These are phyloP conservation scores for Mus spretus DNA, from an alignment of 2,797 vertebrate species.

Conservation along the genomic window DNA sequence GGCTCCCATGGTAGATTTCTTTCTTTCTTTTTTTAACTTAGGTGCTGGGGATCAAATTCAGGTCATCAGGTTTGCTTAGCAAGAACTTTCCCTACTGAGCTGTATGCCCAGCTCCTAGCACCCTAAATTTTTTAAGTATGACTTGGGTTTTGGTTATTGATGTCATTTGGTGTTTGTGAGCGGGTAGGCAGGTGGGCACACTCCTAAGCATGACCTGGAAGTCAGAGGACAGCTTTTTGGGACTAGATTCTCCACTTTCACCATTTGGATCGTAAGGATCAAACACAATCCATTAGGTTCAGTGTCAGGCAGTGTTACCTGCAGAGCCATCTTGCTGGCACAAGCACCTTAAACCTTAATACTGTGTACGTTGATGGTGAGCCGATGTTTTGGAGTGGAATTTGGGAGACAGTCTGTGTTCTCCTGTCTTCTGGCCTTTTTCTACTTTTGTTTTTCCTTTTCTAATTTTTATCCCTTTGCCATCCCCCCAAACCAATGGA, in stretches of 20 bases:
- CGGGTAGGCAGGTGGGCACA: background rate
- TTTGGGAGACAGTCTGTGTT: background rate
- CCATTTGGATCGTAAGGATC: background rate
- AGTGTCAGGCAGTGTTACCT: background rate
- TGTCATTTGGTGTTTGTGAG: background rate
- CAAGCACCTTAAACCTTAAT: background rate
- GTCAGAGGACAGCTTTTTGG: background rate
- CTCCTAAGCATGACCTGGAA: background rate
- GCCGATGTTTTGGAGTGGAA: background rate
- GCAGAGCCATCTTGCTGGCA: background rate
- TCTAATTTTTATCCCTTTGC: background rate
- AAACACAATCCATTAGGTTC: background rate
- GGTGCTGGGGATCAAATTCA: background rate
- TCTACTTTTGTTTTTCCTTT: background rate
- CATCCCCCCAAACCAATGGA: background rate
- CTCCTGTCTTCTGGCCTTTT: background rate
- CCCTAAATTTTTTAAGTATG: background rate
- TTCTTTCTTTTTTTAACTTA: background rate
- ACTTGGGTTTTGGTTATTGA: background rate
- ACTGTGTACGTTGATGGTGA: accelerated
- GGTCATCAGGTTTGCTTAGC: background rate
- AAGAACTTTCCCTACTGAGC: background rate
- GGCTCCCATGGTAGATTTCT: background rate
- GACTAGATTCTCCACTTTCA: background rate
- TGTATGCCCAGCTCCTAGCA: background rate